Base-by-base conservation (phyloP, 1,140 invertebrate species). In the Lepidurus arcticus region DNA sequence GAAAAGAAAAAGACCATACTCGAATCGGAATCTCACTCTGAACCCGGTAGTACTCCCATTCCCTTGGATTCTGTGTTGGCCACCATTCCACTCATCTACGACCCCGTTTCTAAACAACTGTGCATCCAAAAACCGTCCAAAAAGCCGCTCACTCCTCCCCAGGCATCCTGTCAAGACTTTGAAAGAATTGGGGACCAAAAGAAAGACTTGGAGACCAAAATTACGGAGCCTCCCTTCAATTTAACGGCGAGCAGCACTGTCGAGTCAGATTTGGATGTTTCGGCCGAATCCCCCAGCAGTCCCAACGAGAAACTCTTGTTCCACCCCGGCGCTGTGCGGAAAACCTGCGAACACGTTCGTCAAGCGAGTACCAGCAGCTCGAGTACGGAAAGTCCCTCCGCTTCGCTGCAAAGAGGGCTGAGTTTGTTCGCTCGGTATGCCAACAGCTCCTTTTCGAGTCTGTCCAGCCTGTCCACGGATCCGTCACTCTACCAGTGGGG, bases 91-190 rank as follows among this genome's bases (percentile, higher is more conserved):
- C 78, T 85, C 74, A 83, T 83, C 1, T 85, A 85, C 79, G 83
- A 84, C 79, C 84, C 85, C 13, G 75, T 83, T 24, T 85, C 84
- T 1, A 84, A 82, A 80, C 83, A 86, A 80, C 80, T 86, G 24
- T 83, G 82, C 80, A 80, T 84, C 82, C 83, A 9, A 82, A 82
- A 44, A 80, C 74, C 73, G 77, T 76, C 13, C 76, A 75, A 8
- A 78, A 79, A 44, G 44, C 79, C 76, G 65, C 16, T 21, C 21
- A 65, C 53, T 9, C 53, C 53, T 65, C 8, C 13, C 7, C 13
- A 34, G 34, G 34, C 34, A 34, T 34, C 34, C 34, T 34, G 34
- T 34, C 34, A 0, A 34, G 34, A 34, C 34, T 34, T 34, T 34
- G 34, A 34, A 34, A 34, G 34, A 34, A 0, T 34, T 34, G 34